These are phyloP conservation scores for Stenodera caucasica DNA, from an alignment of 2,888 invertebrate genomes.

Conservation along the genomic window DNA sequence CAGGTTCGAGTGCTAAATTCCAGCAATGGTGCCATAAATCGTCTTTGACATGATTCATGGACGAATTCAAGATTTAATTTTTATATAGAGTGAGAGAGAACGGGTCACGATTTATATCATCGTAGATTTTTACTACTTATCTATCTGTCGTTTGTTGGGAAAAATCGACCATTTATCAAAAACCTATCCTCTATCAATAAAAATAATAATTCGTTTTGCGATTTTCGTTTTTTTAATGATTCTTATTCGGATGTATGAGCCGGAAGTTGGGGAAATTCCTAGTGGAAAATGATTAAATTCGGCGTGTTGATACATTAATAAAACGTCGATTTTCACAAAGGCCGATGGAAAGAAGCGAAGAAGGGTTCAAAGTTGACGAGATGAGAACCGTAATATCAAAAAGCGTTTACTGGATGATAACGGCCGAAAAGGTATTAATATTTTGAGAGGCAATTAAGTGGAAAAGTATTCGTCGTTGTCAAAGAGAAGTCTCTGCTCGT, in stretches of 20 bases:
- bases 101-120: neutral
- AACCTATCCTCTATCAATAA: neutral
- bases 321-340: neutral
- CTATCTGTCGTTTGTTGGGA: neutral
- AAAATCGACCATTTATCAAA: neutral
- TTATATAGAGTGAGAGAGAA: neutral
- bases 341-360: neutral
- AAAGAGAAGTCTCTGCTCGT: constrained; percentile 9
- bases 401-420: constrained; percentile 23
- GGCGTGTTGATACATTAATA: constrained; percentile 17
- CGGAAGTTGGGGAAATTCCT: neutral
- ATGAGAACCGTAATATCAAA: constrained; percentile 20
- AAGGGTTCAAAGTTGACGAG: constrained; percentile 13
- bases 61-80: constrained; percentile 3
- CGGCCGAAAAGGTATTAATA: constrained; percentile 25
- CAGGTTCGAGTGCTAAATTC: neutral
- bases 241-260: neutral
- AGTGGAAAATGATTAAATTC: constrained; percentile 10
- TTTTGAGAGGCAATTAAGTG: constrained; percentile 26
- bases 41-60: constrained; percentile 1
- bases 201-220: neutral
- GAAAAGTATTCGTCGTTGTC: constrained; percentile 10
- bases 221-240: neutral
- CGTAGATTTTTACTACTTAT: constrained; percentile 2
- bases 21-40: neutral